Conservation (phyloP, 2,888 invertebrate species). For the Hyppa rectilinea region DNA sequence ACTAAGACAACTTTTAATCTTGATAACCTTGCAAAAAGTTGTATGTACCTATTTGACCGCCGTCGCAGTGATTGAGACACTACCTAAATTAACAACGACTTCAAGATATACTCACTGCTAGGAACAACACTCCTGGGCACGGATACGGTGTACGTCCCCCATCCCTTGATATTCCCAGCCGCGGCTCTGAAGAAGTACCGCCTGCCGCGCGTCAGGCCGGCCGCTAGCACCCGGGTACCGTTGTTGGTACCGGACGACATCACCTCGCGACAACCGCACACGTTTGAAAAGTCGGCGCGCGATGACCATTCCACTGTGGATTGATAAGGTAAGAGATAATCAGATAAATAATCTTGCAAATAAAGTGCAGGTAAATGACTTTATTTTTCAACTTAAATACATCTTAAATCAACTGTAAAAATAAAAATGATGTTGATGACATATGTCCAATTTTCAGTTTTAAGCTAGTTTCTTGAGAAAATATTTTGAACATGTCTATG, state of each 20-base stretch:
- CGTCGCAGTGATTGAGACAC: not conserved
- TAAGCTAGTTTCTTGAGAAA: conserved; percentile 8
- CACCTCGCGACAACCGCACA: conserved; percentile 95
- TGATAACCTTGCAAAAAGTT: not conserved
- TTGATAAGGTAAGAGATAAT: conserved; percentile 57
- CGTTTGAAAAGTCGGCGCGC: conserved; percentile 94
- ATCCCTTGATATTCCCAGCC: conserved; percentile 98
- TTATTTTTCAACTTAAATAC: not conserved
- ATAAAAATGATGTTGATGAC: not conserved
- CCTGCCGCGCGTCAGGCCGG: conserved; percentile 95
- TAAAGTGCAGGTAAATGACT: not conserved
- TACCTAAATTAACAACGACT: not conserved
- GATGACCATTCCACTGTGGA: conserved; percentile 97
- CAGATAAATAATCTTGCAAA: conserved; percentile 1
- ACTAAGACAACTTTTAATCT: not conserved
- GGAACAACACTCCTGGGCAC: conserved; percentile 96
- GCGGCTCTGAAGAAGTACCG: conserved; percentile 97
- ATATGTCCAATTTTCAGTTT: not conserved
- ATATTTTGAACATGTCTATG: not conserved
- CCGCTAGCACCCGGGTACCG: conserved; percentile 86
- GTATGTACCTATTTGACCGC: not conserved
- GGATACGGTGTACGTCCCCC: conserved; percentile 94
- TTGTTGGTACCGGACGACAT: conserved; percentile 78
- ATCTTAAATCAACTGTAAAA: not conserved
- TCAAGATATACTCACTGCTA: conserved; percentile 93